These are phyloP conservation scores for Salarias fasciatus DNA, from an alignment of 2,797 vertebrate species.

Conservation along the genomic window DNA sequence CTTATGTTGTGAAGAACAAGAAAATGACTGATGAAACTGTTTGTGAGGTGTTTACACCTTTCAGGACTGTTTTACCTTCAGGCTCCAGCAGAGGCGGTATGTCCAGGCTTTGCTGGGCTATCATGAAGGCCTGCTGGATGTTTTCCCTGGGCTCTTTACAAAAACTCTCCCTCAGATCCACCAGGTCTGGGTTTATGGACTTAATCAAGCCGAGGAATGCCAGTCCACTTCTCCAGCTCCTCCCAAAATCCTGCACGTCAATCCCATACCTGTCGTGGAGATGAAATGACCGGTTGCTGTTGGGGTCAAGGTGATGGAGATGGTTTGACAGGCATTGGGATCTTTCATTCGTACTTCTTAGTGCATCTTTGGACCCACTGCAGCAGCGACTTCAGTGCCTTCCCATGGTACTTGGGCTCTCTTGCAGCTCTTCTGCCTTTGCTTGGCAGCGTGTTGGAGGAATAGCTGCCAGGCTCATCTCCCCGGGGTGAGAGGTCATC, in stretches of 20 bases:
- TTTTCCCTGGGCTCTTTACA: conserved; percentile 84
- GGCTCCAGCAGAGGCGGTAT: conserved; percentile 89
- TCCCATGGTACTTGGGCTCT: conserved; percentile 86
- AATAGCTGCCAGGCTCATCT: conserved; percentile 81
- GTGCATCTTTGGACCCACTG: conserved; percentile 90
- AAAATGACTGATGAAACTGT: no score
- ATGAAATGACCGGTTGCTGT: background rate
- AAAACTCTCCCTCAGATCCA: conserved; percentile 87
- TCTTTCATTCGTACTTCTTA: conserved; percentile 80
- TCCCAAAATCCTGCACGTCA: conserved; percentile 89
- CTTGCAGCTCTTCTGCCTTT: conserved; percentile 76
- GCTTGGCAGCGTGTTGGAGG: conserved; percentile 82
- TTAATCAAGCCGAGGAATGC: conserved; percentile 91
- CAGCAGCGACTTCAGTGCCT: conserved; percentile 88
- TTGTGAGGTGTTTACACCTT: no score
- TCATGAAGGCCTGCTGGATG: conserved; percentile 85
- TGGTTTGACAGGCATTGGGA: background rate
- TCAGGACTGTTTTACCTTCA: conserved; percentile 82
- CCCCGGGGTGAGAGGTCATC: conserved; percentile 82
- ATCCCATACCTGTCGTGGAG: conserved; percentile 84
- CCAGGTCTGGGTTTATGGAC: conserved; percentile 86
- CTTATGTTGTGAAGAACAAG: no score
- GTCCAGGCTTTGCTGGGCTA: conserved; percentile 82
- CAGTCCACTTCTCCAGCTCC: conserved; percentile 91
- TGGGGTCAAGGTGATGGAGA: background rate